Evolutionary conservation across 2,888 invertebrate species (phyloP).

Genomic region (Rhodophaea formosa): DNA sequence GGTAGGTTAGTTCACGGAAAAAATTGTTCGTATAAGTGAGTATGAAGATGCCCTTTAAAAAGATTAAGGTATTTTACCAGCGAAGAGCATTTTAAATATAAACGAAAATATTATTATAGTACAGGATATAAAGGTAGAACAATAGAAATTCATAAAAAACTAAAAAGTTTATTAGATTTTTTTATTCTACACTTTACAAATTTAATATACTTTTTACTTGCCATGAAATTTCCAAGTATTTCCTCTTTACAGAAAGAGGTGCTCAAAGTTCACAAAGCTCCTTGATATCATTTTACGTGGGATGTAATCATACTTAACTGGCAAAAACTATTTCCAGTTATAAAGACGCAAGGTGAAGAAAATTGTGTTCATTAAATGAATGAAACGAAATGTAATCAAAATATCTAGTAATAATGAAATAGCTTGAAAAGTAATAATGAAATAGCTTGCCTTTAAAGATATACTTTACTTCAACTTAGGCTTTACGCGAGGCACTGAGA

Average conservation of each 20-base stretch:
- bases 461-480: no score
- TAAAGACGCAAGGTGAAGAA: background rate
- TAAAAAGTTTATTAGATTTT: no score
- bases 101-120: no score
- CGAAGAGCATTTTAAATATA: no score
- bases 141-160: no score
- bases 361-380: background rate
- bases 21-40: no score
- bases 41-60: no score
- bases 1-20: no score
- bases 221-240: conserved; percentile 1
- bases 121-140: no score
- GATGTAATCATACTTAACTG: conserved; percentile 11
- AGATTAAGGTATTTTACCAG: no score
- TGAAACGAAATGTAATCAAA: background rate
- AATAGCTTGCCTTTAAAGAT: background rate
- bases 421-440: background rate
- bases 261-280: background rate
- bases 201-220: background rate
- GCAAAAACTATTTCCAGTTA: conserved; percentile 4
- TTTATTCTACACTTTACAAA: no score
- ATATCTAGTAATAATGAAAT: background rate
- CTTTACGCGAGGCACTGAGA: no score
- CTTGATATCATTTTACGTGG: conserved; percentile 1
- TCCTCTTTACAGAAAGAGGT: conserved; percentile 1